Evolutionary conservation across 2,113 vertebrate genomes (phyloP), one percentile per base, ranked within the genome.

Genomic region (Crotalus viridis): DNA sequence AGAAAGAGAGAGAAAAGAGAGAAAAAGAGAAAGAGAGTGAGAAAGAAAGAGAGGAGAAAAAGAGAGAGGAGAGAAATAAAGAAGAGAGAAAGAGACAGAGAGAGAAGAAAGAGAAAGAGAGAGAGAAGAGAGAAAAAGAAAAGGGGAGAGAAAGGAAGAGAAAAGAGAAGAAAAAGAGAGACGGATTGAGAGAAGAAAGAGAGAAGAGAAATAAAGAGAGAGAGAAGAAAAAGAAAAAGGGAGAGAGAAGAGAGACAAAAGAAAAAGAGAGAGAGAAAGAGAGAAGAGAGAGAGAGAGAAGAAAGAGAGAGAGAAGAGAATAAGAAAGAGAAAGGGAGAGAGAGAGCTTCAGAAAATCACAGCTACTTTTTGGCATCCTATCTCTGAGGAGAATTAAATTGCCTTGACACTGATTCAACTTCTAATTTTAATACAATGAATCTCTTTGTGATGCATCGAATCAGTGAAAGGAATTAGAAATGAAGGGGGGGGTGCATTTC

Each of bases 361-460:
- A 28, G 26, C 59, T 90, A 51, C 39, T 59, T 89, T 57, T 74
- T 89, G 26, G 87, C 69, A 19, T 57, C 10, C 64, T 24, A 3
- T 89, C 88, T 85, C 54, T 10, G 17, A 48, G 69, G 54, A 85
- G 33, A 56, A 92, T 92, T 85, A 89, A 89, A 92, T 92, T 89
- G 88, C 92, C 22, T 85, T 92, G 92, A 92, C 88, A 85, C 88
- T 33, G 54, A 85, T 59, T 89, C 88, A 89, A 57, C 89, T 92
- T 89, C 85, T 92, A 92, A 92, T 92, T 89, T 85, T 85, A 92
- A 92, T 89, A 85, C 88, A 81, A 85, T 92, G 92, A 89, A 89
- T 89, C 92, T 92, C 88, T 51, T 89, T 85, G 54, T 48, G 43
- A 57, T 19, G 39, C 88, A 89, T 56, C 85, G 33, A 89, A 85